These are phyloP conservation scores for Porites australiensis DNA, from an alignment of 64 coral and sea anemone species.

Conservation along the genomic window DNA sequence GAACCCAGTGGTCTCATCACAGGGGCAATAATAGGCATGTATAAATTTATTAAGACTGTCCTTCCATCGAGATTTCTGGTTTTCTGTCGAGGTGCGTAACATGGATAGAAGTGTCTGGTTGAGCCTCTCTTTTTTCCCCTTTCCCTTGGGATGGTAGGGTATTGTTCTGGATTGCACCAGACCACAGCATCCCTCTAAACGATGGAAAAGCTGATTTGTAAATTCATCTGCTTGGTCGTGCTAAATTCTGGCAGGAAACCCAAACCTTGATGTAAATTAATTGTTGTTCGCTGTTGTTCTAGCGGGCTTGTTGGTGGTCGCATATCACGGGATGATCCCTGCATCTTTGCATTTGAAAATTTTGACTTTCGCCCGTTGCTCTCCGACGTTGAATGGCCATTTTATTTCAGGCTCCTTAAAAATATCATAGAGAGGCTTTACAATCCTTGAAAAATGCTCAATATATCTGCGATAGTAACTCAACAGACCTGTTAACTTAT, in stretches of 20 bases:
- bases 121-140: background rate
- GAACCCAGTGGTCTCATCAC: conserved; percentile 10
- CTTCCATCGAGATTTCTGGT: background rate
- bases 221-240: background rate
- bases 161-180: background rate
- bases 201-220: background rate
- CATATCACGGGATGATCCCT: background rate
- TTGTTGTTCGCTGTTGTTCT: background rate
- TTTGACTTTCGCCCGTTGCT: background rate
- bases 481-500: background rate
- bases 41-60: background rate
- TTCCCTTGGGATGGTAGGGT: background rate
- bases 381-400: background rate
- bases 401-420: background rate
- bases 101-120: background rate
- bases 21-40: background rate
- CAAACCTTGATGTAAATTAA: background rate
- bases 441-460: background rate
- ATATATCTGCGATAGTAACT: background rate
- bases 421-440: conserved; percentile 11
- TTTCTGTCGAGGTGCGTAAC: background rate
- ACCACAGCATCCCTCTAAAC: background rate
- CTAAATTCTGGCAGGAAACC: conserved; percentile 4
- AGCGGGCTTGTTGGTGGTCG: background rate
- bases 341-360: background rate